These are phyloP conservation scores for Euproctis similis DNA, from an alignment of 2,888 invertebrate species.

Conservation along the genomic window DNA sequence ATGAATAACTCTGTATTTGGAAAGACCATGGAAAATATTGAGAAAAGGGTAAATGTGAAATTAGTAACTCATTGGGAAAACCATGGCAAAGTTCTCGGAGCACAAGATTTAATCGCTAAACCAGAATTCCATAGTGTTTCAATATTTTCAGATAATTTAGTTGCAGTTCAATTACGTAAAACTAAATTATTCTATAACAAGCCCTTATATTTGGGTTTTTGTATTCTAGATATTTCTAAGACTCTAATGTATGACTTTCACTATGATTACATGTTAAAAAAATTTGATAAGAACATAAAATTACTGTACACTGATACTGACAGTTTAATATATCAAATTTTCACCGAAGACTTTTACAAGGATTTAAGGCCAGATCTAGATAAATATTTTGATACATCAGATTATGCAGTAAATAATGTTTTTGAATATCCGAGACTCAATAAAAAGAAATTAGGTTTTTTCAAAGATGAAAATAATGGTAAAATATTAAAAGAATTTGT, in stretches of 20 bases:
- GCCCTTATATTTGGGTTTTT: constrained; percentile 9
- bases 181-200: constrained; percentile 8
- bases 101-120: neutral
- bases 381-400: neutral
- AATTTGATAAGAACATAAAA: no score
- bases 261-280: neutral
- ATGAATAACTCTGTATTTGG: constrained; percentile 1
- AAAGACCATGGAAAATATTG: neutral
- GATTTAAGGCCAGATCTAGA: no score
- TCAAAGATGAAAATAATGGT: no score
- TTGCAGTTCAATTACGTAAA: constrained; percentile 9
- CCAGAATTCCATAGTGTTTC: constrained; percentile 2
- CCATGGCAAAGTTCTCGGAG: neutral
- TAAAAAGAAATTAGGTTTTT: no score
- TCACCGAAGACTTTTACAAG: neutral
- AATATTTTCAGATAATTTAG: constrained; percentile 10
- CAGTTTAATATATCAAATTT: neutral
- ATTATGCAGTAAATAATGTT: neutral
- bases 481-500: neutral
- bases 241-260: neutral
- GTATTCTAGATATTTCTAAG: neutral
- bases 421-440: neutral
- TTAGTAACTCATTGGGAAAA: neutral
- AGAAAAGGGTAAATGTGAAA: neutral
- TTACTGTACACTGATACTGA: neutral